Evolutionary conservation across 1,140 invertebrate species (phyloP).

Genomic region (Tetramorium parvispinum): DNA sequence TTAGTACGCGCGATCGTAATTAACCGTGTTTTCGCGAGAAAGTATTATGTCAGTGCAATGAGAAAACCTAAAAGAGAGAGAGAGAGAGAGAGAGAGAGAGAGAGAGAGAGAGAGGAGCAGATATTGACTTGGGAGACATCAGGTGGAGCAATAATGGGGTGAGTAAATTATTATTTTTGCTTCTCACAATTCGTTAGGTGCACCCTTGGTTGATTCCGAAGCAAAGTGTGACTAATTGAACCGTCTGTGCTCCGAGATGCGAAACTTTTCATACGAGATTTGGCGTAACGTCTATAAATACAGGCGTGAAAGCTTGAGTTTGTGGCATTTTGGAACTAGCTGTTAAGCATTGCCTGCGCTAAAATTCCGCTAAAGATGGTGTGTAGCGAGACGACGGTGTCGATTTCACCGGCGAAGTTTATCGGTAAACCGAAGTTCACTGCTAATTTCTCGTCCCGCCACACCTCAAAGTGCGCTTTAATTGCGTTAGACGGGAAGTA

Average conservation of each 20-base stretch:
- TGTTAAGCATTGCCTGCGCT: conserved; percentile 18
- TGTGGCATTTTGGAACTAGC: conserved; percentile 13
- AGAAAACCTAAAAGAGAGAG: neutral
- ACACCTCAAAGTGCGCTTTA: conserved; percentile 75
- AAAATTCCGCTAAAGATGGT: conserved; percentile 68
- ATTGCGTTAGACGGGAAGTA: conserved; percentile 75
- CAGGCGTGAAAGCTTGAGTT: conserved; percentile 7
- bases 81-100: neutral
- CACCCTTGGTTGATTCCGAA: neutral
- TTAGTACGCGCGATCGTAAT: neutral
- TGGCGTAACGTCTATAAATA: neutral
- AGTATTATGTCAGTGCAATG: neutral
- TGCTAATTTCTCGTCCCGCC: conserved; percentile 74
- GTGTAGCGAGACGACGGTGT: conserved; percentile 58
- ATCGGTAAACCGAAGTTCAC: conserved; percentile 72
- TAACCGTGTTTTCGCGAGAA: neutral
- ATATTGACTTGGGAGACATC: neutral
- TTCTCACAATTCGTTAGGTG: neutral
- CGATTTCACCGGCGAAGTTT: conserved; percentile 70
- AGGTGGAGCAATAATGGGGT: neutral
- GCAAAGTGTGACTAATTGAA: neutral
- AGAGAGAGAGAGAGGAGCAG: neutral
- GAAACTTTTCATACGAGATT: neutral
- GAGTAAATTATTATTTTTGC: neutral
- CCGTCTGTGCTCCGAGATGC: neutral